These are phyloP conservation scores for Spizaetus ornatus DNA, from an alignment of 2,113 vertebrate species.

Conservation along the genomic window DNA sequence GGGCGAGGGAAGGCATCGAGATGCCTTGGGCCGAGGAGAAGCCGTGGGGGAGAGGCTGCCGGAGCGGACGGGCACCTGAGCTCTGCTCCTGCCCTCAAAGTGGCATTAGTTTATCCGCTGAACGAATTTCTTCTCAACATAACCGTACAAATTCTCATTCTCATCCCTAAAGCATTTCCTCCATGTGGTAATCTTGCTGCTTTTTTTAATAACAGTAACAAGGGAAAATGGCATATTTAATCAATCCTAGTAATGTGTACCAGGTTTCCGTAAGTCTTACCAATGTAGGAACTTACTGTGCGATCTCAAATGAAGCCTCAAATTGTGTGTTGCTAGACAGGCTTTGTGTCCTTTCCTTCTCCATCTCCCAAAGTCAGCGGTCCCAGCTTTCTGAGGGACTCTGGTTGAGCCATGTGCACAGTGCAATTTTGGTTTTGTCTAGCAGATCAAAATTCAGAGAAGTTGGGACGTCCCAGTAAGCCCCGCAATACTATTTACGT, in stretches of 20 bases:
- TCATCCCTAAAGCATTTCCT: not conserved
- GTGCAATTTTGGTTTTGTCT: not conserved
- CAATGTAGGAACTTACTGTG: not conserved
- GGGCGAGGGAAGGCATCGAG: not conserved
- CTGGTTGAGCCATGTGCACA: not conserved
- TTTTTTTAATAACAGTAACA: not conserved
- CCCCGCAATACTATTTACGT: accelerated
- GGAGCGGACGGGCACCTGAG: not conserved
- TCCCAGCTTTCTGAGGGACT: not conserved
- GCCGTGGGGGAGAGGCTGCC: not conserved
- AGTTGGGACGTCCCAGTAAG: not conserved
- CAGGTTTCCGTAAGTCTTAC: not conserved
- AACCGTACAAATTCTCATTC: not conserved
- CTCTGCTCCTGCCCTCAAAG: not conserved
- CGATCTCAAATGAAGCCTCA: not conserved
- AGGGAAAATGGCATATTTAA: not conserved
- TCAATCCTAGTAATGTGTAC: not conserved
- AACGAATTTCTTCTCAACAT: not conserved
- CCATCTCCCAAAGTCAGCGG: not conserved
- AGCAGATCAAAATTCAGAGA: not conserved
- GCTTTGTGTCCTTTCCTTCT: not conserved
- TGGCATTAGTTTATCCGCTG: not conserved
- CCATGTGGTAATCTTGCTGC: accelerated
- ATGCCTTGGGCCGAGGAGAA: not conserved
- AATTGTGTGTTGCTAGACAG: not conserved